These are phyloP conservation scores for Scaeva pyrastri DNA, from an alignment of 2,888 invertebrate species.

Conservation along the genomic window DNA sequence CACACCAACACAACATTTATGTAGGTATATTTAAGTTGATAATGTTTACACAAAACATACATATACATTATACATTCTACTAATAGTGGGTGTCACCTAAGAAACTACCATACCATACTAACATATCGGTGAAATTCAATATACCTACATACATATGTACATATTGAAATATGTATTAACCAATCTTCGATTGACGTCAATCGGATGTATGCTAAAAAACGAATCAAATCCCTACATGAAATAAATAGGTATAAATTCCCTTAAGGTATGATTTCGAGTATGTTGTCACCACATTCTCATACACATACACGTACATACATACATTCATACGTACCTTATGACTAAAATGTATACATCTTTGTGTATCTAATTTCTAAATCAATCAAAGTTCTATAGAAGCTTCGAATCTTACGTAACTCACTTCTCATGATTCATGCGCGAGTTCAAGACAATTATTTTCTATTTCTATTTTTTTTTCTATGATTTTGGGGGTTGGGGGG, in stretches of 20 bases:
- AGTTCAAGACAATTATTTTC: constrained; percentile 41
- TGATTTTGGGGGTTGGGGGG: constrained; percentile 24
- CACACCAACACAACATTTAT: too few species aligned
- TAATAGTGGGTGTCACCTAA: constrained; percentile 53
- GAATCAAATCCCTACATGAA: constrained; percentile 62
- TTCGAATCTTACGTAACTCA: constrained; percentile 66
- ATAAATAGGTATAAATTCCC: constrained; percentile 50
- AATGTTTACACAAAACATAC: not conserved
- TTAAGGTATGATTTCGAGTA: constrained; percentile 40
- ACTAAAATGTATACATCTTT: not conserved
- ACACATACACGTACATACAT: not conserved
- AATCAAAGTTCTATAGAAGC: constrained; percentile 68
- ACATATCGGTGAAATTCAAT: constrained; percentile 11
- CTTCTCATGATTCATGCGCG: constrained; percentile 73
- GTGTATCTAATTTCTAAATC: constrained; percentile 49
- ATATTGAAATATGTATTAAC: constrained; percentile 42
- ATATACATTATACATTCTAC: too few species aligned
- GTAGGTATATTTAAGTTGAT: not conserved
- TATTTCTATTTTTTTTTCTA: constrained; percentile 55
- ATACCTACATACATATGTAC: not conserved
- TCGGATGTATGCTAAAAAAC: constrained; percentile 60
- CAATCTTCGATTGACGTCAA: constrained; percentile 75
- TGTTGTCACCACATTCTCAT: constrained; percentile 39
- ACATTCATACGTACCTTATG: too few species aligned
- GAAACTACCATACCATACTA: constrained; percentile 23